Evolutionary conservation across 2,113 vertebrate genomes (phyloP).

Genomic region (Mugil cephalus): DNA sequence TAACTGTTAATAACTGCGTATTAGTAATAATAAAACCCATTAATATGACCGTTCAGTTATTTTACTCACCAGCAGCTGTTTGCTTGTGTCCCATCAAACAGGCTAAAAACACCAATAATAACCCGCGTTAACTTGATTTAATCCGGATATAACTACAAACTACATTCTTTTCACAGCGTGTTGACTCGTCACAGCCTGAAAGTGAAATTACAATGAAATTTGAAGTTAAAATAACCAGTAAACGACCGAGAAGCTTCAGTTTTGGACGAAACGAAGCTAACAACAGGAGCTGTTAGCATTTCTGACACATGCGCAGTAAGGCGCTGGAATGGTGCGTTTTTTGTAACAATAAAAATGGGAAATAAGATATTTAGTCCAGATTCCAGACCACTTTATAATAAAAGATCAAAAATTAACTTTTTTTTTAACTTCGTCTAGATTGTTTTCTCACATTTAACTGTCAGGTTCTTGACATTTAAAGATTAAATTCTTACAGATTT

Average conservation of each 20-base stretch:
- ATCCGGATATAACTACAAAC: too few species aligned
- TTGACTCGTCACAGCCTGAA: neutral
- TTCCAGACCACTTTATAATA: too few species aligned
- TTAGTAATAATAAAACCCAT: fast-evolving
- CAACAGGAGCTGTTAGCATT: neutral
- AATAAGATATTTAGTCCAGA: too few species aligned
- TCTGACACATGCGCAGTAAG: constrained; percentile 27
- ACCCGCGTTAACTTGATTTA: neutral
- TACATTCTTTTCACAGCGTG: neutral
- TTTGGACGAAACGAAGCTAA: neutral
- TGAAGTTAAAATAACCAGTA: neutral
- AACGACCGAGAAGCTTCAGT: fast-evolving
- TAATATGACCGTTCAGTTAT: neutral
- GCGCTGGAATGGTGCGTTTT: neutral
- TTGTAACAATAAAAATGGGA: too few species aligned
- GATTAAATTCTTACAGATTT: too few species aligned
- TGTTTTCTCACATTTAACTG: too few species aligned
- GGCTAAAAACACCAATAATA: constrained; percentile 5
- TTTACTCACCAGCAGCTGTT: constrained; percentile 33
- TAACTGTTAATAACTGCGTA: neutral
- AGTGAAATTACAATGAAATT: fast-evolving
- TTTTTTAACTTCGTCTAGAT: too few species aligned
- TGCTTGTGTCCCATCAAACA: constrained; percentile 5
- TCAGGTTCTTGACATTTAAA: too few species aligned
- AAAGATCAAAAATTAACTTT: too few species aligned